Evolutionary conservation across 1,140 invertebrate species (phyloP), one percentile per base, ranked within the genome.

Genomic region (Drosophila willistoni): DNA sequence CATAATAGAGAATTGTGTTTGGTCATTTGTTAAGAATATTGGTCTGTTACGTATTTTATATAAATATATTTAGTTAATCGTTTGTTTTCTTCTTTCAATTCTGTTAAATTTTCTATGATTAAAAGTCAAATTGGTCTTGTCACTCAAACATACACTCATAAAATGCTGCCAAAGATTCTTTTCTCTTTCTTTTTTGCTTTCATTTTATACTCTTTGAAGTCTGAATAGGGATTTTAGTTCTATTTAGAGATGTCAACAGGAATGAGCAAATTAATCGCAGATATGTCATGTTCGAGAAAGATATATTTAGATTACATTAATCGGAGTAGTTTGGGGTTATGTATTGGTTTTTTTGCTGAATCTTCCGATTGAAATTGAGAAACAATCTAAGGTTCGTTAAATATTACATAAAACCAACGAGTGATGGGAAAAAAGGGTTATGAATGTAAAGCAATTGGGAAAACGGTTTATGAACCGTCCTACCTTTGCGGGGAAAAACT

Each of bases 1-100:
- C 79, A 85, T 79, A 85, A 79, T 85, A 77, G 79, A 73, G 47
- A 82, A 76, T 76, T 72, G 72, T 85, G 83, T 87, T 76, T 60
- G 44, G 68, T 66, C 83, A 87, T 85, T 85, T 82, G 64, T 66
- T 55, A n/a, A 17, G 33, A 44, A 51, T 54, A 29, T 34, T 41
- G 29, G 36, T 17, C 3, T 62, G 44, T 66, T 47, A 42, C 19
- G 57, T 29, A 75, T 75, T 78, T 78, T 39, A 47, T 70, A 64
- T 29, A 41, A 55, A 54, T 41, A 54, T 41, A 56, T 65, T 61
- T 62, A 17, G 41, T 61, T 41, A 14, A 34, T 25, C 67, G 62
- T 47, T 71, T 63, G 44, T 64, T 61, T 34, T 14, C 34, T 10
- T 54, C 60, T 29, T 60, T 70, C 12, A 59, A 36, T 59, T 33